Base-by-base conservation (phyloP, 2,888 invertebrate species). In the Stenchaetothrips biformis region DNA sequence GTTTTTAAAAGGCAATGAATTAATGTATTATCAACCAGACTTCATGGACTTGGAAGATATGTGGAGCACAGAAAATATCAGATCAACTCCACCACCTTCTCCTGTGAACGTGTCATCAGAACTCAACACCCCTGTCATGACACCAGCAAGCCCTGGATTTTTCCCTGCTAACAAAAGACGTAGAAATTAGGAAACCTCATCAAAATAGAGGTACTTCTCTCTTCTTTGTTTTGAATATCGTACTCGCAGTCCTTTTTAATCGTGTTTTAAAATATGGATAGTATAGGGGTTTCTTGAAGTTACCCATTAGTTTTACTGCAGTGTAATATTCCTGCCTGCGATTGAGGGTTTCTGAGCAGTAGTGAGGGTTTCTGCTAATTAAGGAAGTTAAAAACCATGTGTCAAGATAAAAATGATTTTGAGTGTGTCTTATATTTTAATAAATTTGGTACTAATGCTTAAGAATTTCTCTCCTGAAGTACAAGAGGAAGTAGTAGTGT, bases 101-200 rank as follows among this genome's bases (percentile, higher is more conserved):
- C 25, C 67, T 25, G 21, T 11, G 4, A 21, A 25, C 11, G 8
- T 59, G 13, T 59, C 59, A 74, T 25, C 67, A 9, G 81, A 81
- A 77, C 78, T 81, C 78, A 80, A 81, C 48, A 81, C 80, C 9
- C 81, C 81, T 9, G 59, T 79, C 27, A 79, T 77, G 78, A 62
- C 79, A 21, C 78, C 78, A 7, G 18, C 37, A 37, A 80, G 80
- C 48, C 80, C 80, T 47, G 78, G 80, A 49, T 53, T 80, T 79
- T 11, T 25, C n/a, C 6, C 67, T 21, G 25, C 67, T 25, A 25
- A 21, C 25, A 74, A 74, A 21, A 21, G 67, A 7, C 67, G 67
- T 74, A 74, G 67, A 25, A 74, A n/a, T 74, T 74, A 74, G 67
- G 25, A 7, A 8, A 74, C 25, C 25, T 74, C 67, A 74, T 21